Conservation (phyloP, 2,113 vertebrate genomes). For the Osmerus mordax region DNA sequence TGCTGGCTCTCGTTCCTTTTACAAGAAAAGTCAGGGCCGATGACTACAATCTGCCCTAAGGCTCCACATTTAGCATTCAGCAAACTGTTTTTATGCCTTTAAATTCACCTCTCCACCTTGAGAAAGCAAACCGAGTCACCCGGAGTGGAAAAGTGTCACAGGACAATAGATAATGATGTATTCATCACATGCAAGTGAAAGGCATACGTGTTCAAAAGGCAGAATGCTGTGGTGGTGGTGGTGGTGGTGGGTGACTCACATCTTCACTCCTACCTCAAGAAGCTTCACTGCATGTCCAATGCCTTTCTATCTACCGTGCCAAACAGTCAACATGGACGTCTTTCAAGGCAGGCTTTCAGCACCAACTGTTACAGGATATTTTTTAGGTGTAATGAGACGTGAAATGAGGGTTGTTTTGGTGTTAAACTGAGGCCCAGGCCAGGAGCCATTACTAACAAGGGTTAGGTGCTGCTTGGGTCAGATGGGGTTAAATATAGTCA, state of each 20-base stretch:
- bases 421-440: too few relatives aligned
- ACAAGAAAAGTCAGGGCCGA: too few relatives aligned
- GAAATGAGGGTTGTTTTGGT: too few relatives aligned
- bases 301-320: conserved; percentile 33
- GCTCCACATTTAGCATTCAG: background rate
- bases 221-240: conserved; percentile 10
- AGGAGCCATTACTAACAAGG: too few relatives aligned
- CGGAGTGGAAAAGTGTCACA: conserved; percentile 26
- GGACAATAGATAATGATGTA: conserved; percentile 4
- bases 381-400: too few relatives aligned
- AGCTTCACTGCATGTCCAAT: conserved; percentile 25
- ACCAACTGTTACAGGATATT: too few relatives aligned
- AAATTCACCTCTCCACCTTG: conserved; percentile 3
- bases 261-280: conserved; percentile 36
- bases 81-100: background rate
- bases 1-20: too few relatives aligned
- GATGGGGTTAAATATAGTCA: too few relatives aligned
- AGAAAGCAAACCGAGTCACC: conserved; percentile 25
- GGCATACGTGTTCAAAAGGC: background rate
- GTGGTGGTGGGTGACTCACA: conserved; percentile 36
- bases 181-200: conserved; percentile 27
- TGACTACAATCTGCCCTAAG: background rate
- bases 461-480: too few relatives aligned
- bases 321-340: conserved; percentile 15
- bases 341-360: too few relatives aligned